These are phyloP conservation scores for Polydrusus pterygomalis DNA, from an alignment of 2,888 invertebrate species.

Conservation along the genomic window DNA sequence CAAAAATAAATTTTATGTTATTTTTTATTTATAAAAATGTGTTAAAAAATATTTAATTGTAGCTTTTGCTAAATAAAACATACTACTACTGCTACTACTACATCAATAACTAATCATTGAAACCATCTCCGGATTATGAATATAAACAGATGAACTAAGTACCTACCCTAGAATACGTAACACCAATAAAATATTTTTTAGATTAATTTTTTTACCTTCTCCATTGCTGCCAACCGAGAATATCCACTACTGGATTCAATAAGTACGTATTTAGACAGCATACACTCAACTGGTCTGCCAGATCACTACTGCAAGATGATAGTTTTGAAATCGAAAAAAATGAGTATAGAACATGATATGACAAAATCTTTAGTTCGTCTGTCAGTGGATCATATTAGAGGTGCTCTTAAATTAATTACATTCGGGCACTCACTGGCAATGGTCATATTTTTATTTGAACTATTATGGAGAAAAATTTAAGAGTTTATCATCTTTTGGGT, in stretches of 20 bases:
- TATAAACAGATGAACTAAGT: too few species aligned
- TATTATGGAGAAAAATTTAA: neutral
- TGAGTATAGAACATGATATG: neutral
- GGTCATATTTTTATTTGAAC: neutral
- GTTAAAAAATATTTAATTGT: too few species aligned
- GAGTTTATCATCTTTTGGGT: neutral
- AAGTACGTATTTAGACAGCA: neutral
- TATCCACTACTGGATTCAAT: constrained; percentile 5
- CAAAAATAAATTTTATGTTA: too few species aligned
- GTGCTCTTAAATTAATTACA: neutral
- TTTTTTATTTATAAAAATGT: too few species aligned
- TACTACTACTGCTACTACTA: too few species aligned
- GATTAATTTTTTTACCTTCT: constrained; percentile 1
- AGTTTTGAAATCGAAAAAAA: neutral
- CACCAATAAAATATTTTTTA: neutral
- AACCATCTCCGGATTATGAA: too few species aligned
- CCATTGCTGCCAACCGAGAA: neutral
- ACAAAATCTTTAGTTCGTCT: neutral
- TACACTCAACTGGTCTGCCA: constrained; percentile 2
- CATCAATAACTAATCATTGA: too few species aligned
- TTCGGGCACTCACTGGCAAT: neutral
- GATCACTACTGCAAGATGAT: neutral
- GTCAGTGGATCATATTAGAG: constrained; percentile 13
- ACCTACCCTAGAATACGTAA: too few species aligned
- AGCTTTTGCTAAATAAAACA: too few species aligned